Evolutionary conservation across 2,113 vertebrate species (phyloP).

Genomic region (Dendrocopos noguchii): DNA sequence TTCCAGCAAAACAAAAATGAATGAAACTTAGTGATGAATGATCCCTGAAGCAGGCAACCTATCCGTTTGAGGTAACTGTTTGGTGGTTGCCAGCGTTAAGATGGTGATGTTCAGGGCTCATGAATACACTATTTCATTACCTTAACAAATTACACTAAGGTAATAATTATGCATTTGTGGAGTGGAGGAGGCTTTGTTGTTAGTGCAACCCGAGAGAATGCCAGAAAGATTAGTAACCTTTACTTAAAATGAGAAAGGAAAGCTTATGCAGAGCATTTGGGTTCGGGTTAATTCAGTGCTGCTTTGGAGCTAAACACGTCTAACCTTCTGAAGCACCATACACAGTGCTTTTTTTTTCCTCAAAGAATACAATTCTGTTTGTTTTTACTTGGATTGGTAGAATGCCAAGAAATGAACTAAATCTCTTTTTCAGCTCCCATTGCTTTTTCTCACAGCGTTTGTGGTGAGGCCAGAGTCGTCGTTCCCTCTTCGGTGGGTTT

Average conservation of each 20-base stretch:
- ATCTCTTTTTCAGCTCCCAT: not conserved
- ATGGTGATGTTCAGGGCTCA: not conserved
- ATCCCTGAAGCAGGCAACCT: not conserved
- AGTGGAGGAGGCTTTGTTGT: not conserved
- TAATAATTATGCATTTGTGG: not conserved
- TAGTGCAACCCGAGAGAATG: not conserved
- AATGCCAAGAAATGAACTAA: not conserved
- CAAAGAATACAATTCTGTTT: not conserved
- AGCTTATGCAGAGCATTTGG: not conserved
- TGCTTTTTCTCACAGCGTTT: not conserved
- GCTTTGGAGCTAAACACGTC: not conserved
- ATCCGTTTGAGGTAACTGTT: not conserved
- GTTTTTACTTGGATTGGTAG: not conserved
- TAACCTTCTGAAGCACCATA: not conserved
- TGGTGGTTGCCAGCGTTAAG: conserved; percentile 10
- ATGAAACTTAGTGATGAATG: not conserved
- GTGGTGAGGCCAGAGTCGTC: fast-evolving
- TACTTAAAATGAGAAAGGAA: not conserved
- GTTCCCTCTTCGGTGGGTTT: not conserved
- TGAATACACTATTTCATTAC: not conserved
- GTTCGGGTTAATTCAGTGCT: not conserved
- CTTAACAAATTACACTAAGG: not conserved
- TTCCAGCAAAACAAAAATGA: not conserved
- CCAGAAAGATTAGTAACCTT: not conserved
- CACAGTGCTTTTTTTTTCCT: not conserved